Conservation (phyloP, 2,888 invertebrate species). For the Xestia c-nigrum region DNA sequence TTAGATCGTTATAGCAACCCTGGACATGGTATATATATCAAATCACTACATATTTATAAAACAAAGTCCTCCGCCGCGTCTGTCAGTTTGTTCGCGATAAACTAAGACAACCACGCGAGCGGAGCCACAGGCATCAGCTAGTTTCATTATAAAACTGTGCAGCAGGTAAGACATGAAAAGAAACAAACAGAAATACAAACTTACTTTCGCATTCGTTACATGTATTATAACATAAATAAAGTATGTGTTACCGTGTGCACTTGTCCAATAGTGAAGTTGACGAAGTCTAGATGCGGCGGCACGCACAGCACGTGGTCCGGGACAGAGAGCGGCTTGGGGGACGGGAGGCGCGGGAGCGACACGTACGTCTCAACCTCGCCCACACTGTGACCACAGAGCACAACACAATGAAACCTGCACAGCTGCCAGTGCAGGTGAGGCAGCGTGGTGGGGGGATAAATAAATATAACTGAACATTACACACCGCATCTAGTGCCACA, state of each 20-base stretch:
- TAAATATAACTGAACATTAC: no score
- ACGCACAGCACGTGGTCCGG: conserved; percentile 77
- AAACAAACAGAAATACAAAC: neutral
- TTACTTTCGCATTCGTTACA: neutral
- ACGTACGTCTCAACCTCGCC: conserved; percentile 64
- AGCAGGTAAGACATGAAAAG: neutral
- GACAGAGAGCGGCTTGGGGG: conserved; percentile 30
- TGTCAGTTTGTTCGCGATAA: no score
- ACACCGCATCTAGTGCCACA: no score
- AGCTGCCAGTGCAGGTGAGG: neutral
- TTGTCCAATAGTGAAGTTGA: conserved; percentile 81
- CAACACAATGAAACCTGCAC: neutral
- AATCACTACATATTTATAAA: neutral
- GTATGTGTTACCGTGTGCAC: conserved; percentile 72
- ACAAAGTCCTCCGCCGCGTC: no score
- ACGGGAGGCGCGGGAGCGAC: conserved; percentile 45
- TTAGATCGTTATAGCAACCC: no score
- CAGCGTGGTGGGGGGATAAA: neutral
- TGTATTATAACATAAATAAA: neutral
- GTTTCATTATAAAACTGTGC: neutral
- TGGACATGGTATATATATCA: neutral
- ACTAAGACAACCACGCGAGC: no score
- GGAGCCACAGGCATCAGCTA: no score
- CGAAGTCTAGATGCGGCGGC: conserved; percentile 78
- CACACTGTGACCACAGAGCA: conserved; percentile 66